Evolutionary conservation across 2,113 vertebrate species (phyloP).

Genomic region (Dipodomys ordii): DNA sequence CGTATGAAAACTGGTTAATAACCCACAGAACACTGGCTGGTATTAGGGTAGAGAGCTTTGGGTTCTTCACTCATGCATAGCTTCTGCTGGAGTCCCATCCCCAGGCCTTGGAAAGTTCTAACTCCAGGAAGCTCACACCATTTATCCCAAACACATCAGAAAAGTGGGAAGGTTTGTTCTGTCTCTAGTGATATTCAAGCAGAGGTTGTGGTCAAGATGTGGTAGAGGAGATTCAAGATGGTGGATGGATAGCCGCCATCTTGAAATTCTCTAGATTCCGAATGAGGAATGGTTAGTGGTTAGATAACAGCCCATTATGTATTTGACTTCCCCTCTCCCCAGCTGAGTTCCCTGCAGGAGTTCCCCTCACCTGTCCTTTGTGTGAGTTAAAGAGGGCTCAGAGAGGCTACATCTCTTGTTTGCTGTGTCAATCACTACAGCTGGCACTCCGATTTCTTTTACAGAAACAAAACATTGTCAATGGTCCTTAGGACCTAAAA

Average conservation of each 20-base stretch:
- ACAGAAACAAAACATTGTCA: not conserved
- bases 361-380: not conserved
- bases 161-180: not conserved
- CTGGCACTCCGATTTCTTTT: not conserved
- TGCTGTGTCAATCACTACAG: not conserved
- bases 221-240: not conserved
- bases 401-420: not conserved
- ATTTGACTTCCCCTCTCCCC: not conserved
- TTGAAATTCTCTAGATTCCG: not conserved
- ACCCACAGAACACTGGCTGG: not conserved
- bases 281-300: not conserved
- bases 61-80: not conserved
- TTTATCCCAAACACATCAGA: not conserved
- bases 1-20: not conserved
- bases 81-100: fast-evolving
- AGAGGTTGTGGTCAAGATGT: not conserved
- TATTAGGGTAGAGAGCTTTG: not conserved
- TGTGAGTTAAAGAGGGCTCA: not conserved
- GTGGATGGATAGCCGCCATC: not conserved
- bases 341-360: not conserved
- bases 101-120: not conserved
- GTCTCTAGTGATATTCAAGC: not conserved
- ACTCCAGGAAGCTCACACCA: not conserved
- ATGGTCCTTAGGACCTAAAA: not conserved
- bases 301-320: not conserved